Evolutionary conservation across 2,888 invertebrate genomes (phyloP).

Genomic region (Tetheella fluctuosa): DNA sequence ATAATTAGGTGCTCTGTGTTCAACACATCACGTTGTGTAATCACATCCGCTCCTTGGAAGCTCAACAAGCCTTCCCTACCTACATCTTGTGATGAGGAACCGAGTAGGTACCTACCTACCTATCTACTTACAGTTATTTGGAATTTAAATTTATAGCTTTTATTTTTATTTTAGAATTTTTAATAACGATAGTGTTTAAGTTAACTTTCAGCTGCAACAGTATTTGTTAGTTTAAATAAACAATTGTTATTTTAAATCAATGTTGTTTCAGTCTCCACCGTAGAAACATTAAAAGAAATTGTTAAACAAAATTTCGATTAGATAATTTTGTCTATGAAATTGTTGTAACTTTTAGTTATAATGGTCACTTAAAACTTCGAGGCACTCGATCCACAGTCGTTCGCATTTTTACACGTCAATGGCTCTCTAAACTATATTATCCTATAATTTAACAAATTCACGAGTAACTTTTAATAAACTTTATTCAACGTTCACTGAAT

Average conservation of each 20-base stretch:
- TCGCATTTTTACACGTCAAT: constrained; percentile 2
- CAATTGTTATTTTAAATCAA: not conserved
- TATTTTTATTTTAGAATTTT: no score
- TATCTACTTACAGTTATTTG: no score
- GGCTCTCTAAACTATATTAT: constrained; percentile 7
- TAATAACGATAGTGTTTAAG: no score
- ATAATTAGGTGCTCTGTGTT: constrained; percentile 35
- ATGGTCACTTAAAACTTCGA: constrained; percentile 1
- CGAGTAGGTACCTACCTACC: not conserved
- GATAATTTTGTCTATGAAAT: not conserved
- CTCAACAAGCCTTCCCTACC: not conserved
- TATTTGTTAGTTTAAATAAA: not conserved
- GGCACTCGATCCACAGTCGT: not conserved
- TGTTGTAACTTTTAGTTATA: not conserved
- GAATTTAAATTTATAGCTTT: no score
- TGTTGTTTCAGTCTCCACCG: not conserved
- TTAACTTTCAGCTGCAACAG: not conserved
- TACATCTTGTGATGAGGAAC: not conserved
- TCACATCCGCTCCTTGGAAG: not conserved
- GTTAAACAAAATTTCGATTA: not conserved
- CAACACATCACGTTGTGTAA: constrained; percentile 19
- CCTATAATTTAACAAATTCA: constrained; percentile 12
- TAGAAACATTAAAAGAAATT: not conserved
- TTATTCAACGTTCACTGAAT: constrained; percentile 5
- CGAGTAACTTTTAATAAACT: constrained; percentile 6